Base-by-base conservation (phyloP, 2,113 vertebrate species). In the Lophura nycthemera region DNA sequence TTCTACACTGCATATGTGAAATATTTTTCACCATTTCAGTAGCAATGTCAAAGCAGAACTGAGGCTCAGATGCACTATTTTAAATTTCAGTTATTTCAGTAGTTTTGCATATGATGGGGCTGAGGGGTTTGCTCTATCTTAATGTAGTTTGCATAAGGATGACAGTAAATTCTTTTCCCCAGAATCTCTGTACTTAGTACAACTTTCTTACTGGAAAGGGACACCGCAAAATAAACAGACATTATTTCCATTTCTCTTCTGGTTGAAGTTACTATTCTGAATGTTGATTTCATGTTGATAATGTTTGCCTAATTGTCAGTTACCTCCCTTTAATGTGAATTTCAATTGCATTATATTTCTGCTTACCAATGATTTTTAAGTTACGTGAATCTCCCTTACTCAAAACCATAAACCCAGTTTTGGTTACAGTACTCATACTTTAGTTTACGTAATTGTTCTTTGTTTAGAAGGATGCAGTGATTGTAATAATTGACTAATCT, bases 381-480 rank as follows among this genome's bases (percentile, higher is more conserved):
- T 4, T 45, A 48, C 0, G 0, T n/a, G 36, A 6, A 40, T 36
- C 4, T 38, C 4, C 72, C 25, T 77, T 15, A 43, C 15, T 43
- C 42, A 43, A 43, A 43, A 43, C 42, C 42, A 43, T 17, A 43
- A 43, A 43, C 15, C 42, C 42, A 17, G 42, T 71, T 92, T 89
- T 61, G 67, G 59, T 32, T 1, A 82, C 84, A 82, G 59, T 60
- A 13, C 1, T 66, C 5, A 22, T 74, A 10, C 42, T 38, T 71
- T 30, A 29, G 3, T 19, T 91, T 91, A 74, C 19, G 4, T 70
- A 54, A 36, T 54, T 54, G 6, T 32, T 5, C 2, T 80, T 87
- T 50, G 2, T 59, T 63, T 66, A 71, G 21, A 25, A 83, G 15
- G 32, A 17, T 57, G 10, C 17, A 50, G 17, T 40, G 11, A 29